A percentile compares a stretch with the other conserved stretches of the same genome.
Evolutionary conservation across 2,797 vertebrate genomes (phyloP).

Genomic region (Spinus olivaceus): DNA sequence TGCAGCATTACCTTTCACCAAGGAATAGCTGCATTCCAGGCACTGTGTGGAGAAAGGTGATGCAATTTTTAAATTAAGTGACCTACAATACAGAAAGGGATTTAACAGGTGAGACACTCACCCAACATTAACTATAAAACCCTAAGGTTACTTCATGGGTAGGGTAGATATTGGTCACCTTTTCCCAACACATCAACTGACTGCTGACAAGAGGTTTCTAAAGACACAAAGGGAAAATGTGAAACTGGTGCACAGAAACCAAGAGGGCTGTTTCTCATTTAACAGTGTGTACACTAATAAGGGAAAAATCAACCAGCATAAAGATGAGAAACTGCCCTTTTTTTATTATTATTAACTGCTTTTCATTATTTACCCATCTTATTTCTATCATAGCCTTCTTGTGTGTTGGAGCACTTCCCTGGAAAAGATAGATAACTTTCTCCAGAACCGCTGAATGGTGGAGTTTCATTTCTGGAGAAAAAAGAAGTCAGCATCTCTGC

Average conservation of each 20-base stretch:
- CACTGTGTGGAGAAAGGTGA: neutral
- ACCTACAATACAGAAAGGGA: neutral
- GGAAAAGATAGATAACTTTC: neutral
- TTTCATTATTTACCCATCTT: neutral
- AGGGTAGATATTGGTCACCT: neutral
- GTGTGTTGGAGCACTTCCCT: neutral
- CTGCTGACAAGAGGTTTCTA: neutral
- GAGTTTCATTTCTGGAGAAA: constrained; percentile 31
- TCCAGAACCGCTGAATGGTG: neutral
- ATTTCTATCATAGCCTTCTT: neutral
- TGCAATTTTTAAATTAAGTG: neutral
- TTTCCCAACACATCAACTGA: neutral
- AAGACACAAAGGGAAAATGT: neutral
- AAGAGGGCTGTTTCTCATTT: neutral
- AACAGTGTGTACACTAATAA: neutral
- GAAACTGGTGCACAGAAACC: neutral
- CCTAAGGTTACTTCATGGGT: neutral
- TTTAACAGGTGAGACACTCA: neutral
- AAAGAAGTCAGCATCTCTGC: neutral
- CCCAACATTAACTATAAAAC: fast-evolving
- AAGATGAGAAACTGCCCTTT: neutral
- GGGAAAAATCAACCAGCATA: neutral
- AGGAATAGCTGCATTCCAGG: neutral
- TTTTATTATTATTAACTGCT: neutral
- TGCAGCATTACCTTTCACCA: neutral